Percentiles rank a stretch among this genome's conserved stretches.
These are phyloP conservation scores for Microcebus lehilahytsara DNA, from an alignment of 2,113 vertebrate genomes.

Conservation along the genomic window DNA sequence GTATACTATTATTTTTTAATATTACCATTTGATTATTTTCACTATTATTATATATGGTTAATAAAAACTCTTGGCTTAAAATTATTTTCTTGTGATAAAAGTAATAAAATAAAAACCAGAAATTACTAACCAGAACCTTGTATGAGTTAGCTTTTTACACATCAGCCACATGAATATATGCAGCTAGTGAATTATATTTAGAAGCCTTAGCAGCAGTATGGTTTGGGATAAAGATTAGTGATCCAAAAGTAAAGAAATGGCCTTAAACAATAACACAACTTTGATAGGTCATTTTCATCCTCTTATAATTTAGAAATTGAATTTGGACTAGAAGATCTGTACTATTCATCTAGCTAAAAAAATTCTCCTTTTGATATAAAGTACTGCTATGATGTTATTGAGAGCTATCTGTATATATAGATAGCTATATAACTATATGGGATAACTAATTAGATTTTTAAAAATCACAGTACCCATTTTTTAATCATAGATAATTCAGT, in stretches of 20 bases:
- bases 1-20: constrained; percentile 26
- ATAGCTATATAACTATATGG: neutral
- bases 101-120: constrained; percentile 62
- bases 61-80: constrained; percentile 52
- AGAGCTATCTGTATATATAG: neutral
- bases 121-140: constrained; percentile 48
- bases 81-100: constrained; percentile 56
- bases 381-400: constrained; percentile 4
- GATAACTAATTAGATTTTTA: neutral
- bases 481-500: neutral
- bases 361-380: neutral
- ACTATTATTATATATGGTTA: constrained; percentile 42
- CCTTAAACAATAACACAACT: neutral
- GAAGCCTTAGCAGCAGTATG: constrained; percentile 22
- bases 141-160: constrained; percentile 38
- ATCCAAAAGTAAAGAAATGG: neutral
- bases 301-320: constrained; percentile 35
- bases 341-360: neutral
- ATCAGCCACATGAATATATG: neutral
- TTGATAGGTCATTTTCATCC: constrained; percentile 7
- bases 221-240: constrained; percentile 27
- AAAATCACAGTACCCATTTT: neutral
- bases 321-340: constrained; percentile 31
- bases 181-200: constrained; percentile 37
- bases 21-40: constrained; percentile 49